Conservation (phyloP, 2,797 vertebrate species). For the Pristis pectinata region DNA sequence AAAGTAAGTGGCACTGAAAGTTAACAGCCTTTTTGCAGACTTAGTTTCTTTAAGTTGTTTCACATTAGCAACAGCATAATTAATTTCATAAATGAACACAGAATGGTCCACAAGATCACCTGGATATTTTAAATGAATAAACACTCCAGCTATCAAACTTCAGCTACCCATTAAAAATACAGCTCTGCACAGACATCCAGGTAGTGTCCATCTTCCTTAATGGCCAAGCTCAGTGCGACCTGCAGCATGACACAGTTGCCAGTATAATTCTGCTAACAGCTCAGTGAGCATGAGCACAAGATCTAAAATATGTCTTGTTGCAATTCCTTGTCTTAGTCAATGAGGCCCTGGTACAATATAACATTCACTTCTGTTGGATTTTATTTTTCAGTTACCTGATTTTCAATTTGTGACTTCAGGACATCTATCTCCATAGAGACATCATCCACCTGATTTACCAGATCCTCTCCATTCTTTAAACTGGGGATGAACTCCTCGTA, state of each 20-base stretch:
- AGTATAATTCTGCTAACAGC: no score
- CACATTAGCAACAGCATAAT: not conserved
- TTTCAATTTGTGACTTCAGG: constrained; percentile 75
- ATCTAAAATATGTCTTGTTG: not conserved
- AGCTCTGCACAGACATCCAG: not conserved
- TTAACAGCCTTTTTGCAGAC: not conserved
- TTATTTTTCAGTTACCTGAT: constrained; percentile 61
- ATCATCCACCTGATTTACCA: constrained; percentile 70
- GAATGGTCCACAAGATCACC: not conserved
- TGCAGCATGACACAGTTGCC: not conserved
- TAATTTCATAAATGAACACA: not conserved
- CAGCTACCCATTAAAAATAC: not conserved
- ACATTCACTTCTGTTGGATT: not conserved
- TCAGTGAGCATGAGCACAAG: not conserved
- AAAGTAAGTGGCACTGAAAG: not conserved
- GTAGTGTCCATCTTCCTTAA: not conserved
- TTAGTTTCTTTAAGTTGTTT: not conserved
- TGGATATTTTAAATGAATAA: not conserved
- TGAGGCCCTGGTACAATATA: not conserved
- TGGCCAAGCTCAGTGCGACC: no score
- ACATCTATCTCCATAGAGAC: constrained; percentile 69
- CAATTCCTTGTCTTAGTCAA: not conserved
- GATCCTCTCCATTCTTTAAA: constrained; percentile 71
- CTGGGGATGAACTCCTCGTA: constrained; percentile 83
- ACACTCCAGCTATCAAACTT: not conserved